Percentiles rank a stretch among this genome's conserved stretches.
phyloP scores from a whole-genome alignment of 2,113 vertebrate species.

The Montifringilla adamsi region DNA sequence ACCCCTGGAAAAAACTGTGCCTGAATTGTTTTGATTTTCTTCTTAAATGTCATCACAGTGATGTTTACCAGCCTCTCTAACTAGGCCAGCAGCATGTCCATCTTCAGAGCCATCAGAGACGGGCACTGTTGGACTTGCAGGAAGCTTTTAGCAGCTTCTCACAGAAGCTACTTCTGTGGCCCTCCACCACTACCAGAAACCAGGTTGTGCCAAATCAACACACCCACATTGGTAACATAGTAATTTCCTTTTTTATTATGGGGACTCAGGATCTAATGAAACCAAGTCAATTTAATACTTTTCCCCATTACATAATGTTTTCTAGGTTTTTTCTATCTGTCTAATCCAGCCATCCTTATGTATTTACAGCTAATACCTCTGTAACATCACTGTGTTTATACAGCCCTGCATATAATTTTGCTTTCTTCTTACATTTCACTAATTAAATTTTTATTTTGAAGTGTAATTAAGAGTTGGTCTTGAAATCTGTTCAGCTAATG shows the following conservation, averaged over 20 bases:
- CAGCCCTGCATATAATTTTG: not conserved
- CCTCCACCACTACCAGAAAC: rapidly evolving
- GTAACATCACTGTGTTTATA: not conserved
- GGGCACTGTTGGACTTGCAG: too few relatives aligned
- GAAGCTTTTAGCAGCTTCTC: not conserved
- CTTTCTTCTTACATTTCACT: not conserved
- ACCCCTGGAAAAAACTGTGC: too few relatives aligned
- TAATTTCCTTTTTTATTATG: not conserved
- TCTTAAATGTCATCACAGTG: not conserved
- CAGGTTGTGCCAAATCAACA: not conserved
- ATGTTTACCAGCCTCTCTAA: not conserved
- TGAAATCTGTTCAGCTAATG: not conserved
- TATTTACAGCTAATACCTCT: not conserved
- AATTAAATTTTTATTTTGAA: constrained; percentile 22
- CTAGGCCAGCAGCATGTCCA: not conserved
- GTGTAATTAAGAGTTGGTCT: not conserved
- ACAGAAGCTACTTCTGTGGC: too few relatives aligned
- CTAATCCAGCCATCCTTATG: not conserved
- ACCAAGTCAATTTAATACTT: not conserved
- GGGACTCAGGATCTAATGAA: not conserved
- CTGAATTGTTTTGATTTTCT: rapidly evolving
- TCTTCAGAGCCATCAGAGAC: not conserved
- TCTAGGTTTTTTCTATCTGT: not conserved
- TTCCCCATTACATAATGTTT: not conserved
- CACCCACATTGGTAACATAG: not conserved